Conservation (phyloP, 2,113 vertebrate genomes). For the Lycaon pictus region DNA sequence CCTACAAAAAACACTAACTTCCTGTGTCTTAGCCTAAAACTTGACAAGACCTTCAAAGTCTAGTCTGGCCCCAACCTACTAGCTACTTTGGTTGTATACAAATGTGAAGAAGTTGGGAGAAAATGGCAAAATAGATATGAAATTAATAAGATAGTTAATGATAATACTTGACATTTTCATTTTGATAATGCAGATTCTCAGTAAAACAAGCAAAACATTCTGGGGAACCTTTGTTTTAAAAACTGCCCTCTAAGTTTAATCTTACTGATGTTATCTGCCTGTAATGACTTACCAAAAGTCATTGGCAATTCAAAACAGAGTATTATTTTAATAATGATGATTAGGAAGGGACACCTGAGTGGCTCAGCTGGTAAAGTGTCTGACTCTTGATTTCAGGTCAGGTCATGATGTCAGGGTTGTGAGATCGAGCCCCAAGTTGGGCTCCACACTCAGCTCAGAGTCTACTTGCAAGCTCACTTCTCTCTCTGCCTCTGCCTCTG, state of each 20-base stretch:
- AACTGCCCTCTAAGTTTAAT: neutral
- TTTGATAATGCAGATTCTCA: neutral
- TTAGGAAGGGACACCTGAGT: neutral
- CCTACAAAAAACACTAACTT: neutral
- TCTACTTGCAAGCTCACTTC: neutral
- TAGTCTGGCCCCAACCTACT: neutral
- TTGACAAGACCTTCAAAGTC: neutral
- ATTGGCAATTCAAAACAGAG: neutral
- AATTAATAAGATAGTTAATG: neutral
- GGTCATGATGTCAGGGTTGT: neutral
- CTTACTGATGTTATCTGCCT: neutral
- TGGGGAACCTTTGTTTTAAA: neutral
- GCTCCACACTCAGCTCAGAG: neutral
- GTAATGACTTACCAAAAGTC: neutral
- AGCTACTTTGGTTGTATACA: neutral
- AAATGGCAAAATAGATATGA: slow-evolving; percentile 21
- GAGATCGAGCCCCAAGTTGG: neutral
- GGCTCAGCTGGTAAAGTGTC: neutral
- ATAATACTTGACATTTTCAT: slow-evolving; percentile 6
- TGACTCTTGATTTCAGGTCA: neutral
- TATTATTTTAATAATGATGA: neutral
- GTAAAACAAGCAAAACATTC: neutral
- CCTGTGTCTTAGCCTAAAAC: neutral
- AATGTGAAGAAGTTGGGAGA: neutral
- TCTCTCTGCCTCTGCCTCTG: neutral